phyloP scores from a whole-genome alignment of 2,113 vertebrate species.

The zebrafish (Danio rerio) region DNA sequence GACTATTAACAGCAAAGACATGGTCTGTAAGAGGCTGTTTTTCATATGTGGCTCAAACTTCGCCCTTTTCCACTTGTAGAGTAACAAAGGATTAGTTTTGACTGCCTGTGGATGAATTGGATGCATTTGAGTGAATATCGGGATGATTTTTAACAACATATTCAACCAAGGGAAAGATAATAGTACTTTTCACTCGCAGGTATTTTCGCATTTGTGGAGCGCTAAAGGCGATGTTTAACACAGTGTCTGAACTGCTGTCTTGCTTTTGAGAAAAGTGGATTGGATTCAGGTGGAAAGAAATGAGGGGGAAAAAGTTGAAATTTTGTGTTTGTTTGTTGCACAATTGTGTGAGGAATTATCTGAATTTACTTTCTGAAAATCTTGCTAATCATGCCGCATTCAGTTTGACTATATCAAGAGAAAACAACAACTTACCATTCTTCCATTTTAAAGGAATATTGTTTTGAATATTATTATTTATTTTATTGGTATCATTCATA shows the following conservation, averaged over 20 bases:
- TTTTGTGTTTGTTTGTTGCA: neutral
- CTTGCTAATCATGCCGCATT: neutral
- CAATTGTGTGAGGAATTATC: neutral
- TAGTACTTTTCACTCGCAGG: neutral
- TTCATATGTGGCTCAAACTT: neutral
- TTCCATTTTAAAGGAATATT: neutral
- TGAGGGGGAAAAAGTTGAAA: neutral
- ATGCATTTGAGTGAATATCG: constrained; percentile 5
- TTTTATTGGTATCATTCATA: neutral
- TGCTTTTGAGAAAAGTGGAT: neutral
- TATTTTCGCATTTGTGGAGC: neutral
- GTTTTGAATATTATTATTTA: too few relatives aligned
- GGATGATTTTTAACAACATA: neutral
- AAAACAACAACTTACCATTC: neutral
- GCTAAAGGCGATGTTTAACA: constrained; percentile 4
- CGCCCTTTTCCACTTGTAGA: neutral
- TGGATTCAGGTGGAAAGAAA: neutral
- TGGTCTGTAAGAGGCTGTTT: neutral
- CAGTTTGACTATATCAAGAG: neutral
- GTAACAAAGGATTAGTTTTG: neutral
- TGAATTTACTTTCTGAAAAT: neutral
- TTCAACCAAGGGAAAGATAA: neutral
- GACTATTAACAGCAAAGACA: constrained; percentile 16
- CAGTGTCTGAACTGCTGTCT: constrained; percentile 2
- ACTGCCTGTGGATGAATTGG: constrained; percentile 7